Evolutionary conservation across 2,113 vertebrate species (phyloP), one percentile per base, ranked within the genome.

Genomic region (Salvelinus namaycush): DNA sequence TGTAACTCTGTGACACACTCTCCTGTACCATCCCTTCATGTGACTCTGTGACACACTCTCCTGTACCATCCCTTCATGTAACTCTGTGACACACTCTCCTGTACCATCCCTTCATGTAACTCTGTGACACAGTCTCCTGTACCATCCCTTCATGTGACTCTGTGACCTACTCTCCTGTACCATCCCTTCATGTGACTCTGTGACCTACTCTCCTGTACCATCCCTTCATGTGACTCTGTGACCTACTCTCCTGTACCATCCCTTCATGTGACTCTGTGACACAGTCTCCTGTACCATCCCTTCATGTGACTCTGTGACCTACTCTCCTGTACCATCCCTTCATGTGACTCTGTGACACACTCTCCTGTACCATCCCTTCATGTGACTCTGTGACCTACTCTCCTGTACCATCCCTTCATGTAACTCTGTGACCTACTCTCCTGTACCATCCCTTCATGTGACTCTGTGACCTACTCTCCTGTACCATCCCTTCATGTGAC

Each of bases 231-330:
- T 77, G 82, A 77, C 82, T 57, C 59, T 74, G 79, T 83, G 72
- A 27, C 73, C 59, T 51, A 49, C 20, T 73, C 16, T 39, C 73
- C 11, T 18, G 22, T 64, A 27, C 67, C 4, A 13, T 34, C 8
- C 8, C 67, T 27, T n/a, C n/a, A n/a, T n/a, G n/a, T n/a, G n/a
- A n/a, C n/a, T n/a, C n/a, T n/a, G n/a, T n/a, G n/a, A n/a, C n/a
- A n/a, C n/a, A n/a, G n/a, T n/a, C n/a, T n/a, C n/a, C n/a, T n/a
- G n/a, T n/a, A 29, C 29, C 29, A 5, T 31, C 4, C 29, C 68
- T 54, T 0, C 79, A 70, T 70, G 54, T 77, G 82, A 77, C 82
- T 57, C 59, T 74, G 79, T 83, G 72, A 27, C 73, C 59, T 51
- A 49, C 20, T 73, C 16, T 39, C 73, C 11, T 18, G 22, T 64